Evolutionary conservation across 2,888 invertebrate species (phyloP).

Genomic region (Apoderus coryli): DNA sequence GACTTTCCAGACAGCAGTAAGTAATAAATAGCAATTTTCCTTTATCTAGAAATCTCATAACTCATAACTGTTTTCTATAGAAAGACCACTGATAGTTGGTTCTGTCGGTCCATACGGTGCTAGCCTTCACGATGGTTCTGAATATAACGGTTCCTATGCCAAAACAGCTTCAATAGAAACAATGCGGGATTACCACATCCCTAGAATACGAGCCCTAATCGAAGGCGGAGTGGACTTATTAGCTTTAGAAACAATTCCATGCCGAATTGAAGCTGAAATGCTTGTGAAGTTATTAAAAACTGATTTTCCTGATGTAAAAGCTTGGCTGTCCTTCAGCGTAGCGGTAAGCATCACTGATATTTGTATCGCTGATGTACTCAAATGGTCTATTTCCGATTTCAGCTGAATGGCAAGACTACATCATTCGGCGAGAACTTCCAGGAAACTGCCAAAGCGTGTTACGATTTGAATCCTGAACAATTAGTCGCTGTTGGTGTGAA

Average conservation of each 20-base stretch:
- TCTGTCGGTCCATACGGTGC: constrained; percentile 92
- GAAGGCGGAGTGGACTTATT: constrained; percentile 72
- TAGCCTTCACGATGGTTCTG: constrained; percentile 77
- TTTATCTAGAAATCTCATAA: neutral
- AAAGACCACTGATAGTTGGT: constrained; percentile 58
- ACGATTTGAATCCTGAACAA: constrained; percentile 43
- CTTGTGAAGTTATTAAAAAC: constrained; percentile 57
- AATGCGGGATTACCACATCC: constrained; percentile 73
- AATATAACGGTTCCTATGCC: constrained; percentile 78
- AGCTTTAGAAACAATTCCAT: constrained; percentile 87
- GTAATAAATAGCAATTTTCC: constrained; percentile 9
- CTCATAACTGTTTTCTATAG: constrained; percentile 13
- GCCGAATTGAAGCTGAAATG: constrained; percentile 66
- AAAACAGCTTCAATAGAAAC: constrained; percentile 43
- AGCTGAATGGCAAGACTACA: constrained; percentile 46
- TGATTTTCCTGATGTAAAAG: constrained; percentile 62
- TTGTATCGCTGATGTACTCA: constrained; percentile 1
- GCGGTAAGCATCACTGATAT: constrained; percentile 47
- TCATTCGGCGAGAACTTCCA: constrained; percentile 71
- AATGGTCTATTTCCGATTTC: constrained; percentile 12
- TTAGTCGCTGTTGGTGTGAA: constrained; percentile 81
- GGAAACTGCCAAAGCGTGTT: constrained; percentile 56
- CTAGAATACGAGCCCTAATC: constrained; percentile 62
- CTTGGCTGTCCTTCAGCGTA: constrained; percentile 83
- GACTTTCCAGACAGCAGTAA: constrained; percentile 25